Percentiles rank a stretch among this genome's conserved stretches.
Evolutionary conservation across 2,888 invertebrate genomes (phyloP).

Genomic region (Camponotus fellah): DNA sequence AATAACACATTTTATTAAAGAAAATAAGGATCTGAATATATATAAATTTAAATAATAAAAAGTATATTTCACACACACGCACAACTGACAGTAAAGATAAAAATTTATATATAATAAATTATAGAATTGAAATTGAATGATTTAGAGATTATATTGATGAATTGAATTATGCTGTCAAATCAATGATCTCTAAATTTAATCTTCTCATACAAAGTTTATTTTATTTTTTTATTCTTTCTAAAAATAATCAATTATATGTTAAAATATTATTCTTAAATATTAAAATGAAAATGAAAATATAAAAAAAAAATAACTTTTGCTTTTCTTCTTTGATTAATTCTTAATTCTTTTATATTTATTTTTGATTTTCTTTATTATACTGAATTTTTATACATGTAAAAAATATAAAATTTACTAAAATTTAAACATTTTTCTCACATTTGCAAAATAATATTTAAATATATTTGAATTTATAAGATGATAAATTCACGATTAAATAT

Average conservation of each 20-base stretch:
- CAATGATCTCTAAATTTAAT: too few relatives aligned
- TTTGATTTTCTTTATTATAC: not conserved
- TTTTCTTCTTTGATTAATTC: not conserved
- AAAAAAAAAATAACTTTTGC: not conserved
- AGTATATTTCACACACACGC: too few relatives aligned
- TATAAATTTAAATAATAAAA: too few relatives aligned
- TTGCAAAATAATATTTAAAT: not conserved
- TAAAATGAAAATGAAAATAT: not conserved
- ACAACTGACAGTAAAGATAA: too few relatives aligned
- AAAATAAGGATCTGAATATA: too few relatives aligned
- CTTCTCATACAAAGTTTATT: too few relatives aligned
- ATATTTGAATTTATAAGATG: not conserved
- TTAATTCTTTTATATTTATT: not conserved
- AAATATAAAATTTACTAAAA: not conserved
- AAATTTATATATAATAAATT: too few relatives aligned
- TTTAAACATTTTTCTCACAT: not conserved
- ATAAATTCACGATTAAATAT: not conserved
- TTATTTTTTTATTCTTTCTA: too few relatives aligned
- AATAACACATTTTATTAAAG: too few relatives aligned
- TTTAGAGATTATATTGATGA: too few relatives aligned
- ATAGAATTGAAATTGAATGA: too few relatives aligned
- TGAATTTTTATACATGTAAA: not conserved
- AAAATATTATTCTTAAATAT: not conserved
- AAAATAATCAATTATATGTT: not conserved
- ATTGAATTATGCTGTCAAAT: too few relatives aligned